Percentiles rank a stretch among this genome's conserved stretches.
These are phyloP conservation scores for Mustela lutreola DNA, from an alignment of 2,113 vertebrate species.

Conservation along the genomic window DNA sequence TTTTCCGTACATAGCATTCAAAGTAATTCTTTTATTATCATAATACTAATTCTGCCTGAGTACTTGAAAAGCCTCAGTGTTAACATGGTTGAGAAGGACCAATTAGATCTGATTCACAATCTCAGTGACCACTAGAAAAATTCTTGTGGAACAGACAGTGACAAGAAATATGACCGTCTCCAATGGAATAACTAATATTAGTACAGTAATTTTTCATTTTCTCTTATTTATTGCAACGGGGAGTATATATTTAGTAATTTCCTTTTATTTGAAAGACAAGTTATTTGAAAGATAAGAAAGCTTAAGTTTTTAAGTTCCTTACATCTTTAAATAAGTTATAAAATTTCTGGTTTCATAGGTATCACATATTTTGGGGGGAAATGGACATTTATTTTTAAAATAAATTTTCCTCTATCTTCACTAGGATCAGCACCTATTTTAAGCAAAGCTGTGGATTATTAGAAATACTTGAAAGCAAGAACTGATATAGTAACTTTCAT, in stretches of 20 bases:
- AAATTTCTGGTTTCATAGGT: background rate
- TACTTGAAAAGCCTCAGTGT: background rate
- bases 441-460: background rate
- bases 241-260: background rate
- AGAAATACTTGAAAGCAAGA: constrained; percentile 13
- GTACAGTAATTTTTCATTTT: background rate
- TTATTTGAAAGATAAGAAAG: background rate
- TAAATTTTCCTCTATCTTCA: background rate
- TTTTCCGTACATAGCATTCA: background rate
- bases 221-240: background rate
- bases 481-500: background rate
- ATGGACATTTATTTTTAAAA: constrained; percentile 18
- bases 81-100: background rate
- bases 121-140: background rate
- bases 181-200: background rate
- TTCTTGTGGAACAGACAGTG: background rate
- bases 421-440: background rate
- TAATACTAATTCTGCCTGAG: background rate
- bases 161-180: constrained; percentile 20
- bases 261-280: background rate
- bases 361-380: constrained; percentile 5
- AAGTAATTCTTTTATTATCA: background rate
- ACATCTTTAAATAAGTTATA: constrained; percentile 18
- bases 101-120: background rate
- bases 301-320: background rate